Evolutionary conservation across 2,113 vertebrate species (phyloP).

Genomic region (Catharus bicknelli): DNA sequence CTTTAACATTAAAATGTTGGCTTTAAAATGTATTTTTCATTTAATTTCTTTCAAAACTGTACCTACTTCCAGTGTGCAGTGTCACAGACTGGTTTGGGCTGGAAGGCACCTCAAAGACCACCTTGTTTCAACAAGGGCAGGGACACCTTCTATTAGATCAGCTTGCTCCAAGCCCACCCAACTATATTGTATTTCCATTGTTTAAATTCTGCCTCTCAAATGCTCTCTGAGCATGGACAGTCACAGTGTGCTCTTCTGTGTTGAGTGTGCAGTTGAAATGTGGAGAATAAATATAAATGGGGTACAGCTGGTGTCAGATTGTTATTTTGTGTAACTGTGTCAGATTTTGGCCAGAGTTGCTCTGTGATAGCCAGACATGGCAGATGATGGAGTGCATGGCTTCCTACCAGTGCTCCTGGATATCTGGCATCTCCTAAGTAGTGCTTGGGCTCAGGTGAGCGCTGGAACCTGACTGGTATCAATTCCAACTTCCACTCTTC

Average conservation of each 20-base stretch:
- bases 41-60: background rate
- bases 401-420: background rate
- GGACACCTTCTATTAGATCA: background rate
- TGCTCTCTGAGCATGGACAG: background rate
- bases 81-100: background rate
- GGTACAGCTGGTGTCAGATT: background rate
- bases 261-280: background rate
- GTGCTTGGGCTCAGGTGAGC: background rate
- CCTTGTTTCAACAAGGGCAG: background rate
- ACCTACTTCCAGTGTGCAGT: rapidly evolving
- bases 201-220: background rate
- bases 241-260: background rate
- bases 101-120: background rate
- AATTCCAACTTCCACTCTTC: background rate
- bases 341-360: background rate
- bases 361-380: rapidly evolving
- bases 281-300: background rate
- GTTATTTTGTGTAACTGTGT: background rate
- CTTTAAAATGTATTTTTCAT: background rate
- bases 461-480: rapidly evolving
- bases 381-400: background rate
- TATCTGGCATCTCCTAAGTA: rapidly evolving
- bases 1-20: background rate
- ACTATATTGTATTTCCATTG: background rate
- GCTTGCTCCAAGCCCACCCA: background rate